phyloP scores from a whole-genome alignment of 1,140 invertebrate genomes.

The Cyrtorhinus lividipennis region DNA sequence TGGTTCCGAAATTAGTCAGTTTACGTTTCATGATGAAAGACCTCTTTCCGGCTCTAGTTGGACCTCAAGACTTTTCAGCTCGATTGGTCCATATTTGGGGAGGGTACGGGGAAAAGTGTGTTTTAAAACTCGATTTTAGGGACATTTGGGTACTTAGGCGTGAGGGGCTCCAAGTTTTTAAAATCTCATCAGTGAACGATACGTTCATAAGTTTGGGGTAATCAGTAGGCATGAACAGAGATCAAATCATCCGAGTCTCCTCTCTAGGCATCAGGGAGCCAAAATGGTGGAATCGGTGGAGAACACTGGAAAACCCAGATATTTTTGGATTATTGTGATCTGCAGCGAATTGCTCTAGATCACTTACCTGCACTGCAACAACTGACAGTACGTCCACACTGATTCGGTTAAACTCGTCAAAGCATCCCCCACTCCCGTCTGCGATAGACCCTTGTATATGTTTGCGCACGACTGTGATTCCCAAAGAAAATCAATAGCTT shows the following conservation, averaged over 20 bases:
- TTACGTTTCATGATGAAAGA: too few relatives aligned
- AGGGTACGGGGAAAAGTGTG: too few relatives aligned
- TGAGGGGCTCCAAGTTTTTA: not conserved
- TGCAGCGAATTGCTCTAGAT: not conserved
- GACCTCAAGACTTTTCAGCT: too few relatives aligned
- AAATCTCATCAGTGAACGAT: not conserved
- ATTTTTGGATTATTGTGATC: not conserved
- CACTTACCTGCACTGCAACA: constrained; percentile 74
- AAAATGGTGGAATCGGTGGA: not conserved
- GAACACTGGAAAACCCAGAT: too few relatives aligned
- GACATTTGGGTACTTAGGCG: too few relatives aligned
- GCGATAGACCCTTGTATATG: constrained; percentile 80
- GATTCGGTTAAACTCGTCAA: constrained; percentile 90
- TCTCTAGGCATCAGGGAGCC: too few relatives aligned
- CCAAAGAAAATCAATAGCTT: not conserved
- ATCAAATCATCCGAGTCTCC: too few relatives aligned
- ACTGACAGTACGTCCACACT: constrained; percentile 85
- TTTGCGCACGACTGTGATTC: constrained; percentile 62
- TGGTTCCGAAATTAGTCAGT: too few relatives aligned
- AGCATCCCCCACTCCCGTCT: constrained; percentile 90
- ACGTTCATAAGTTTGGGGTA: not conserved
- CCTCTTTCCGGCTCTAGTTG: too few relatives aligned
- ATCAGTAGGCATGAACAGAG: not conserved
- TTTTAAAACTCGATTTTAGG: too few relatives aligned
- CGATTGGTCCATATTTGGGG: too few relatives aligned